Percentiles rank a stretch among this genome's conserved stretches.
Evolutionary conservation across 1,140 invertebrate species (phyloP).

Genomic region (Sycophaga agraensis): DNA sequence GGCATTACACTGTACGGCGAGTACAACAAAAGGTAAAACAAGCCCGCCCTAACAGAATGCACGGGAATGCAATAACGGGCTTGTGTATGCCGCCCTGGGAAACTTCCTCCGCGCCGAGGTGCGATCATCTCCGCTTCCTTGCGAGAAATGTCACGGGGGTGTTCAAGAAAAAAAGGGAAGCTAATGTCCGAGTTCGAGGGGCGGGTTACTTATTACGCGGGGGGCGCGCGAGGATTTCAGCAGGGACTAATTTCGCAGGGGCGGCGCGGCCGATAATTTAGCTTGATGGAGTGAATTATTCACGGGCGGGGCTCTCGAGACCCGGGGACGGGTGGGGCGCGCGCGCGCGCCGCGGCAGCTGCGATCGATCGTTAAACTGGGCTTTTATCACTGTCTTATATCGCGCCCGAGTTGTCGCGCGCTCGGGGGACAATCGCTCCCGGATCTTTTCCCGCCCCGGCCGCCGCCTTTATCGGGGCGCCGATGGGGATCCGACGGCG

Average conservation of each 20-base stretch:
- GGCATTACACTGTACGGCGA: no score
- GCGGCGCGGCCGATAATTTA: conserved; percentile 35
- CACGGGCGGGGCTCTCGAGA: neutral
- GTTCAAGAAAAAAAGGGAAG: neutral
- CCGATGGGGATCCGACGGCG: neutral
- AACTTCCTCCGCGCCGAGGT: neutral
- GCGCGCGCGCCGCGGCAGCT: neutral
- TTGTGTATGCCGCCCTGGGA: no score
- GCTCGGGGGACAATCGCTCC: conserved; percentile 23
- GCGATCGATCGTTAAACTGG: conserved; percentile 28
- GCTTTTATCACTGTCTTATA: conserved; percentile 31
- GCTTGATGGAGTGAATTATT: conserved; percentile 38
- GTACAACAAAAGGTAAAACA: no score
- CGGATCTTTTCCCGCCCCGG: conserved; percentile 16
- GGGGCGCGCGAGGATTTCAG: conserved; percentile 14
- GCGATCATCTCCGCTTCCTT: no score
- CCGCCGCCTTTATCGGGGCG: neutral
- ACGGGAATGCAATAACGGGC: no score
- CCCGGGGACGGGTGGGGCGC: neutral
- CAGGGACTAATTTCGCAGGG: conserved; percentile 44
- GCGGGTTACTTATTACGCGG: conserved; percentile 14
- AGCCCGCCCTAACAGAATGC: no score
- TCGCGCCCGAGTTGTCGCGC: conserved; percentile 25
- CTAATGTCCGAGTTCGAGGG: conserved; percentile 25
- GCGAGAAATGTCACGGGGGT: neutral